Conservation (phyloP, 2,888 invertebrate species). For the Coronaproctus castanopsis region DNA sequence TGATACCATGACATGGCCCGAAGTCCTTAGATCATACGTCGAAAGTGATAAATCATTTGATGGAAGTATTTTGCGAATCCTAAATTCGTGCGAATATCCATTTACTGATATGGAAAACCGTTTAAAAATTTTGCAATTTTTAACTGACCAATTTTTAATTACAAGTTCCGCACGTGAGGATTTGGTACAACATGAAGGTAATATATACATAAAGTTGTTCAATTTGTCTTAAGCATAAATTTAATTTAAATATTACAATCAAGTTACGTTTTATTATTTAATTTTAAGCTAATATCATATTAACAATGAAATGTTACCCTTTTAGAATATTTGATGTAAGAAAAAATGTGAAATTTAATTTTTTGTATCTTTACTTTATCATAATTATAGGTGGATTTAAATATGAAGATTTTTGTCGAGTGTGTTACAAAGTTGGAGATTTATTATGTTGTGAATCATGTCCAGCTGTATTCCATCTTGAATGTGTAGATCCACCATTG, state of each 20-base stretch:
- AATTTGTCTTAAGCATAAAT: too few relatives aligned
- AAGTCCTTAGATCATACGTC: constrained; percentile 68
- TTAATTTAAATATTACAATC: too few relatives aligned
- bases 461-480: constrained; percentile 91
- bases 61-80: constrained; percentile 43
- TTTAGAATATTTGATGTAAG: too few relatives aligned
- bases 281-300: too few relatives aligned
- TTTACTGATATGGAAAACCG: constrained; percentile 59
- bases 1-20: constrained; percentile 93
- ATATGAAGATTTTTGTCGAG: constrained; percentile 80
- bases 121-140: constrained; percentile 62
- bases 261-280: too few relatives aligned
- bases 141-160: constrained; percentile 84
- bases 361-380: too few relatives aligned
- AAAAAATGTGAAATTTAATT: too few relatives aligned
- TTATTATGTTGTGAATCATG: constrained; percentile 94
- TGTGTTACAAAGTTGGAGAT: constrained; percentile 82
- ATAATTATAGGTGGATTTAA: constrained; percentile 47
- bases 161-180: constrained; percentile 85
- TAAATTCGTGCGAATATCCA: constrained; percentile 67
- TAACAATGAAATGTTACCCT: too few relatives aligned
- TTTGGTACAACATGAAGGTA: constrained; percentile 79
- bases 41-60: constrained; percentile 74
- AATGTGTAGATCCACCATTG: constrained; percentile 87
- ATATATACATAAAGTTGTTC: too few relatives aligned